Evolutionary conservation across 2,888 invertebrate species (phyloP), one percentile per base, ranked within the genome.

Genomic region (Drosophila nr. perissopoda): DNA sequence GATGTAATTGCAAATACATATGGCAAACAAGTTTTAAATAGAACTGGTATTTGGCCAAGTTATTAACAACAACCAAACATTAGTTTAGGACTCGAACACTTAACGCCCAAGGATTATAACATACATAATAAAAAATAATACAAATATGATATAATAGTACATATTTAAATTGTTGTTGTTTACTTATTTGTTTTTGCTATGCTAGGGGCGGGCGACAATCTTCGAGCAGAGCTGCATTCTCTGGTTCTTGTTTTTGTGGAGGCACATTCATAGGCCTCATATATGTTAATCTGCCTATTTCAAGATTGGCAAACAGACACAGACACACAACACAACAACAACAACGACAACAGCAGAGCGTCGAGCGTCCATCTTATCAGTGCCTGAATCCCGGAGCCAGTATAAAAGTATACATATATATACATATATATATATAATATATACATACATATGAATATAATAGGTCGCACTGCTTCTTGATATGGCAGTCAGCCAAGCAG

Each of bases 231-330:
- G 29, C 1, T 61, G 21, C 13, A 46, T 13, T 21, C 25, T 18
- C 7, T n/a, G 13, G 38, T 13, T 29, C 4, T 53, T 54, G 16
- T 29, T 53, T 49, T 38, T n/a, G 31, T 38, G 29, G 29, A 31
- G 42, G 36, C 7, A 59, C 54, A 59, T 40, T 76, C 61, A 66
- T 66, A 62, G 65, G 51, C 62, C 59, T 63, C 56, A 27, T 67
- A 76, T 81, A 76, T 89, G 76, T 78, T 68, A 70, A 89, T 89
- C 82, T 76, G 77, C 80, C 82, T 76, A 88, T 79, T 88, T 85
- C 76, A 80, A 82, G 79, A 76, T 81, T 51, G 74, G 38, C 82
- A 89, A 83, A 86, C 76, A 87, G 67, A 57, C 71, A 76, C 82
- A 88, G 61, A 21, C 42, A 40, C 33, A n/a, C 73, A 54, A 66